Evolutionary conservation across 2,888 invertebrate species (phyloP).

Genomic region (Torymus aiolomorphi): DNA sequence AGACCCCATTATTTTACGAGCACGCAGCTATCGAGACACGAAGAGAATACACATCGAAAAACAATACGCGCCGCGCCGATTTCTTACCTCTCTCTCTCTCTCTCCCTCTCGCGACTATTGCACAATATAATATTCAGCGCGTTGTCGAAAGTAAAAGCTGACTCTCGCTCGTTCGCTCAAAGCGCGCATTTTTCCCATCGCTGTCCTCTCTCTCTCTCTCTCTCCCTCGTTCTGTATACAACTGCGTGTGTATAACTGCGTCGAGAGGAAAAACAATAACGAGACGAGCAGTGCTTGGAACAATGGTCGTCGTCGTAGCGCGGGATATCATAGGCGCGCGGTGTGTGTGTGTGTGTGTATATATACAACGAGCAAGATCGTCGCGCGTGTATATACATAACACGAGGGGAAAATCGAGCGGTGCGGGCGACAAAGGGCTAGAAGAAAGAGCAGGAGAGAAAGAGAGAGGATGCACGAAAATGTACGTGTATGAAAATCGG

Average conservation of each 20-base stretch:
- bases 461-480: constrained; percentile 21
- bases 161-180: neutral
- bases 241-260: no score
- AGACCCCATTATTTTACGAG: no score
- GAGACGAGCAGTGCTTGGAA: constrained; percentile 61
- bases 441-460: constrained; percentile 29
- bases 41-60: no score
- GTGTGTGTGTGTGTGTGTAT: constrained; percentile 43
- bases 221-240: constrained; percentile 5
- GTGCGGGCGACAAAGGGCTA: neutral
- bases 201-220: constrained; percentile 52
- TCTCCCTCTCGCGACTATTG: constrained; percentile 14
- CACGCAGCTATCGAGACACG: no score
- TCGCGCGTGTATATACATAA: constrained; percentile 58
- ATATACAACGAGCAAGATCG: constrained; percentile 4
- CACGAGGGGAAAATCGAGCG: neutral
- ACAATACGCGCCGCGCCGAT: no score
- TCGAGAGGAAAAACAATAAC: constrained; percentile 40
- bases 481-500: constrained; percentile 47
- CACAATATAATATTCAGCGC: constrained; percentile 48
- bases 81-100: no score
- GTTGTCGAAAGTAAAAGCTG: constrained; percentile 45
- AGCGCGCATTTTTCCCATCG: constrained; percentile 45
- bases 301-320: constrained; percentile 62
- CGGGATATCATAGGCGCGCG: constrained; percentile 65